These are phyloP conservation scores for Pantherophis guttatus DNA, from an alignment of 2,113 vertebrate species.

Conservation along the genomic window DNA sequence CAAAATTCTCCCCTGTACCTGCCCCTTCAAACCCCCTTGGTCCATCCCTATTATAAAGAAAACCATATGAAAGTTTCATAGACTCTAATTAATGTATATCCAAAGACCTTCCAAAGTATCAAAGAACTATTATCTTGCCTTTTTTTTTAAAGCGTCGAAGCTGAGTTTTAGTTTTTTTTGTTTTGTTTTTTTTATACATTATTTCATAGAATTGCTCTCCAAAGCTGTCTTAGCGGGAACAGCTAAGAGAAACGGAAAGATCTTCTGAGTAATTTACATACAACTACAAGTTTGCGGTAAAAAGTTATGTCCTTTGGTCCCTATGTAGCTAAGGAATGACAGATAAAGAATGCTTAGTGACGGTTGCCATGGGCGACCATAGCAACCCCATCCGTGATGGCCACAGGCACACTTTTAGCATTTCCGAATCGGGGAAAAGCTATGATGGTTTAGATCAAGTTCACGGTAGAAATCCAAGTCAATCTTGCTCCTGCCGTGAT, in stretches of 20 bases:
- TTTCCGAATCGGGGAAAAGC: constrained; percentile 73
- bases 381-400: constrained; percentile 86
- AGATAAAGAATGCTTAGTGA: constrained; percentile 89
- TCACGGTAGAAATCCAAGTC: constrained; percentile 75
- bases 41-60: constrained; percentile 81
- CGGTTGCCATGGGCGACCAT: constrained; percentile 80
- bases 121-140: constrained; percentile 83
- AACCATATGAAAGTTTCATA: constrained; percentile 83
- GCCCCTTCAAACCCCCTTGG: constrained; percentile 61
- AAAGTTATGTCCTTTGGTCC: constrained; percentile 99
- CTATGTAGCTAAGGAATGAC: constrained; percentile 99
- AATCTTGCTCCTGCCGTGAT: constrained; percentile 69
- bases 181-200: constrained; percentile 45
- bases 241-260: constrained; percentile 88
- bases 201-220: constrained; percentile 88
- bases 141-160: constrained; percentile 85
- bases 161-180: constrained; percentile 66
- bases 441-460: constrained; percentile 72
- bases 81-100: constrained; percentile 80
- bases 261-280: constrained; percentile 87
- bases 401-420: constrained; percentile 88
- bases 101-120: constrained; percentile 84
- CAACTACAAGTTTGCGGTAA: constrained; percentile 98
- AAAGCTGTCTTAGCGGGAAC: constrained; percentile 83
- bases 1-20: constrained; percentile 66